These are phyloP conservation scores for Aegotheles bennettii DNA, from an alignment of 2,113 vertebrate genomes.

Conservation along the genomic window DNA sequence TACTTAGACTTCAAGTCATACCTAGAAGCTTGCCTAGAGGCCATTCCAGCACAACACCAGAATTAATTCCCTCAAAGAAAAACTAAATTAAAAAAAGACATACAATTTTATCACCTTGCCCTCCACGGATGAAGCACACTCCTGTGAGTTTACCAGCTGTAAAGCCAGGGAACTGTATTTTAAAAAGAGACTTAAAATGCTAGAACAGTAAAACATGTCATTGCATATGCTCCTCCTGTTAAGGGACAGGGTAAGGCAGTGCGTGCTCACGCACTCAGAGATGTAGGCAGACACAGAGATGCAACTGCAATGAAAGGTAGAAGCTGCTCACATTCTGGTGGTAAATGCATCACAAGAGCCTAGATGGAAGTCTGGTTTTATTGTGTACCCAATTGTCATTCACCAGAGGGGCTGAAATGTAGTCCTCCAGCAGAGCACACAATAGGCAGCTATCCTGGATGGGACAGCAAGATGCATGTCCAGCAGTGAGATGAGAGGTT, in stretches of 20 bases:
- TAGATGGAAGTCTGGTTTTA: not conserved
- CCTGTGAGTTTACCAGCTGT: not conserved
- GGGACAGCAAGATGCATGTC: not conserved
- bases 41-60: not conserved
- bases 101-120: not conserved
- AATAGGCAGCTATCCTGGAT: not conserved
- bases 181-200: not conserved
- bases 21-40: not conserved
- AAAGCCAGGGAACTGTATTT: not conserved
- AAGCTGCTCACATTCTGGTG: not conserved
- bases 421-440: not conserved
- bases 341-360: not conserved
- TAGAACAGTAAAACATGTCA: not conserved
- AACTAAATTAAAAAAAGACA: not conserved
- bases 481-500: not conserved
- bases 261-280: not conserved
- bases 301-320: not conserved
- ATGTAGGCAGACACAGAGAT: rapidly evolving
- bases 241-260: not conserved
- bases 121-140: not conserved
- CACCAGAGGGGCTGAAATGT: not conserved
- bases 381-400: not conserved
- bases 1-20: too few species aligned
- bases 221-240: not conserved
- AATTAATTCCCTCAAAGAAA: not conserved